Percentiles rank a stretch among this genome's conserved stretches.
Evolutionary conservation across 2,113 vertebrate genomes (phyloP).

Genomic region (Dicentrarchus labrax): DNA sequence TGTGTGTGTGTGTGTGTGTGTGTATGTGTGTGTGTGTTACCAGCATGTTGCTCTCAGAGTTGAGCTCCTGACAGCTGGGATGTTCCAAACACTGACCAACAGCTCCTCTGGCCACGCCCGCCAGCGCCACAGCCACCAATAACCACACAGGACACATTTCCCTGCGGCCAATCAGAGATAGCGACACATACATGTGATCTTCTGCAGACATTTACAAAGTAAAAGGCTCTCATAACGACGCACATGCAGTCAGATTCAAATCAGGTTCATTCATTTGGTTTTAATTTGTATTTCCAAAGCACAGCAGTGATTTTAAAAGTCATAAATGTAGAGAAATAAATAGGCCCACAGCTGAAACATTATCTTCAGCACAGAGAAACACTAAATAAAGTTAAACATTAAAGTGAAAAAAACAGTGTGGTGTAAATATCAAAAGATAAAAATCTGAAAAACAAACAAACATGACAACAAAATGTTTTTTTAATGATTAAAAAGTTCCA

Average conservation of each 20-base stretch:
- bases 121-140: conserved; percentile 75
- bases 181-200: conserved; percentile 24
- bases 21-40: conserved; percentile 75
- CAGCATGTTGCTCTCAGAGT: conserved; percentile 83
- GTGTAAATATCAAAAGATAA: no score
- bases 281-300: not conserved
- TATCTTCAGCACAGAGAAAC: no score
- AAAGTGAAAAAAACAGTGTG: no score
- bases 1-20: conserved; percentile 1
- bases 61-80: conserved; percentile 85
- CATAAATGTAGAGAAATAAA: no score
- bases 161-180: conserved; percentile 67
- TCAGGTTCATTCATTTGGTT: not conserved
- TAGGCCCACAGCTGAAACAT: no score
- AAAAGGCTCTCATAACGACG: not conserved
- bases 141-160: conserved; percentile 83
- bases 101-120: conserved; percentile 79
- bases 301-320: no score
- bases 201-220: not conserved
- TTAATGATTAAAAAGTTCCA: no score
- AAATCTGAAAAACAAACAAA: no score
- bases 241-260: not conserved
- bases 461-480: no score
- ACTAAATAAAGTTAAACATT: no score
- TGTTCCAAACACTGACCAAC: conserved; percentile 87